Conservation (phyloP, 2,113 vertebrate genomes). For the Notothenia coriiceps region DNA sequence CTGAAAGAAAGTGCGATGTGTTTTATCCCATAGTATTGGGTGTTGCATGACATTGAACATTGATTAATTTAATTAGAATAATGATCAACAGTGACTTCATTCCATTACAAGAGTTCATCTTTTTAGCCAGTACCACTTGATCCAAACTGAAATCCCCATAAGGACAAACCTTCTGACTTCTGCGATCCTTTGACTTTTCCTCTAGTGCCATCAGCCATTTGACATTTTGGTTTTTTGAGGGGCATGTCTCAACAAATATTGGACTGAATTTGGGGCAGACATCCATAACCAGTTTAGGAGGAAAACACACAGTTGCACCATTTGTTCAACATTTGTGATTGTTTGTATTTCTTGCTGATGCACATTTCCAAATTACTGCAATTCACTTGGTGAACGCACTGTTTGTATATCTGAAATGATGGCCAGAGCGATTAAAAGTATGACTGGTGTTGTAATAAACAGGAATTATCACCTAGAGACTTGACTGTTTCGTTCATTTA, state of each 20-base stretch:
- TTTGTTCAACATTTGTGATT: background rate
- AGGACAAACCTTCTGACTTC: too few relatives aligned
- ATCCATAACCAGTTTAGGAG: background rate
- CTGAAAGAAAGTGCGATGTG: background rate
- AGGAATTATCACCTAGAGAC: background rate
- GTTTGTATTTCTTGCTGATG: background rate
- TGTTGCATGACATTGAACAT: background rate
- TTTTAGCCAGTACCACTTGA: background rate
- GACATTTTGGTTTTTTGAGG: background rate
- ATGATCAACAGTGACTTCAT: background rate
- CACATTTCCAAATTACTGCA: background rate
- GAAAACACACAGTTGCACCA: background rate
- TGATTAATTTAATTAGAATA: too few relatives aligned
- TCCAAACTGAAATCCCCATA: background rate
- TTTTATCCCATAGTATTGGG: background rate
- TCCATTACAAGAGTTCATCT: background rate
- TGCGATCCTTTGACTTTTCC: background rate
- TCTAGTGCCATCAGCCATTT: background rate
- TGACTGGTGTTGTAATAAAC: background rate
- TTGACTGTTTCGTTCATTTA: slow-evolving; percentile 7
- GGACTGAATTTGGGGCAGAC: background rate
- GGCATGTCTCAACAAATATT: background rate
- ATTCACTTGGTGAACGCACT: background rate
- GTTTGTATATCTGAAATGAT: background rate
- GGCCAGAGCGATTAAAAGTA: background rate